Conservation (phyloP, 2,797 vertebrate species). For the Poliocrania exsul region DNA sequence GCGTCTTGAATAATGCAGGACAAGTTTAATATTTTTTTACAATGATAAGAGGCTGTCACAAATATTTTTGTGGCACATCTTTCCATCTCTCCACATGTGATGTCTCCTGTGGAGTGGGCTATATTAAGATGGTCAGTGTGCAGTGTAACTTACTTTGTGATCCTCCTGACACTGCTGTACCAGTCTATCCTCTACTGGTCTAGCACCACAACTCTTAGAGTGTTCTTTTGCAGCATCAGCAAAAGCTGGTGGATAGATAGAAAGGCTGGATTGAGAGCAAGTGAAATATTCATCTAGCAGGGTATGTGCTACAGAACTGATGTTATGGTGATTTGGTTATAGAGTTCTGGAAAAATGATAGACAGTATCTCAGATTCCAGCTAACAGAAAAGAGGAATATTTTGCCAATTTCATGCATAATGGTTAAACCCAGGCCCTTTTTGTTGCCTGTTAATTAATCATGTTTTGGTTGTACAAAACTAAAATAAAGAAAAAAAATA, state of each 20-base stretch:
- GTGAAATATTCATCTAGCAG: background rate
- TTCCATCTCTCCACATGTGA: background rate
- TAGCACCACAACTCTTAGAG: background rate
- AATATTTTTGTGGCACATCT: background rate
- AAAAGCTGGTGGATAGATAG: background rate
- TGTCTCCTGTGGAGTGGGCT: background rate
- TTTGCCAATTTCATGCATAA: background rate
- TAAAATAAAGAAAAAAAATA: background rate
- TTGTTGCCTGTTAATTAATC: background rate
- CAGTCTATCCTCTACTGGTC: background rate
- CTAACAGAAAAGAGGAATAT: background rate
- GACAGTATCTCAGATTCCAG: background rate
- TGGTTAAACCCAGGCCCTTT: background rate
- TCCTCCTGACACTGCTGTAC: background rate
- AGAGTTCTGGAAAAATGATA: background rate
- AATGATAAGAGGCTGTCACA: background rate
- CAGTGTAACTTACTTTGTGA: background rate
- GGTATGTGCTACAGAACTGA: background rate
- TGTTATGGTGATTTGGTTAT: background rate
- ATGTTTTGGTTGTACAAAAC: background rate
- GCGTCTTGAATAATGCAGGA: background rate
- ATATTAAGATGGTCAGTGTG: background rate
- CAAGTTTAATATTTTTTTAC: background rate
- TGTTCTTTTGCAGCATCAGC: background rate
- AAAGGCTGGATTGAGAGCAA: background rate